A percentile compares a stretch with the other conserved stretches of the same genome.
These are phyloP conservation scores for Aspidiotus destructor DNA, from an alignment of 2,888 invertebrate genomes.

Conservation along the genomic window DNA sequence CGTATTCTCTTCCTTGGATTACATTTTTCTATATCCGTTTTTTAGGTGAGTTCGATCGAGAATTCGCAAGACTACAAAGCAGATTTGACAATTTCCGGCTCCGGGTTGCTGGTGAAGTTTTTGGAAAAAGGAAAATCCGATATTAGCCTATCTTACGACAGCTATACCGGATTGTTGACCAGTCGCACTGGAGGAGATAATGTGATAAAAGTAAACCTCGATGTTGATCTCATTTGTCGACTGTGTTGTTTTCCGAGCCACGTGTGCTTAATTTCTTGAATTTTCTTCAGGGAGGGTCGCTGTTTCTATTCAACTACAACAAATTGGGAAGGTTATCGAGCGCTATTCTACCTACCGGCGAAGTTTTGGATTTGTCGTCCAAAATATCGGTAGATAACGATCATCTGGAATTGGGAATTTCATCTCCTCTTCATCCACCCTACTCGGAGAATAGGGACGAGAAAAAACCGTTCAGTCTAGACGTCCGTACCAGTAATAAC, in stretches of 20 bases:
- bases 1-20: slow-evolving; percentile 1
- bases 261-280: not conserved
- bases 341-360: slow-evolving; percentile 83
- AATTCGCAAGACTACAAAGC: slow-evolving; percentile 89
- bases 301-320: slow-evolving; percentile 85
- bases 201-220: slow-evolving; percentile 36
- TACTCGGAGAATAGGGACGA: slow-evolving; percentile 5
- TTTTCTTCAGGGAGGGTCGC: slow-evolving; percentile 59
- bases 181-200: slow-evolving; percentile 60
- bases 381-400: slow-evolving; percentile 61
- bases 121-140: slow-evolving; percentile 81
- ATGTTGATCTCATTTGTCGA: too few relatives aligned
- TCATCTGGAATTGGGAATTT: slow-evolving; percentile 64
- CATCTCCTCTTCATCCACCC: slow-evolving; percentile 43
- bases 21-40: slow-evolving; percentile 7
- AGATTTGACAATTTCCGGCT: slow-evolving; percentile 82
- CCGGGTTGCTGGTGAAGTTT: slow-evolving; percentile 79
- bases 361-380: slow-evolving; percentile 69
- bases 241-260: too few relatives aligned
- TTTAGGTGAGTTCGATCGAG: slow-evolving; percentile 68
- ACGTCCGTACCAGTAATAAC: slow-evolving; percentile 30
- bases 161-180: slow-evolving; percentile 73
- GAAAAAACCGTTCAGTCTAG: slow-evolving; percentile 21
- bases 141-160: slow-evolving; percentile 82
- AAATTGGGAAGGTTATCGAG: slow-evolving; percentile 75